phyloP scores from a whole-genome alignment of 1,140 invertebrate species.

The Heterodera carotae region DNA sequence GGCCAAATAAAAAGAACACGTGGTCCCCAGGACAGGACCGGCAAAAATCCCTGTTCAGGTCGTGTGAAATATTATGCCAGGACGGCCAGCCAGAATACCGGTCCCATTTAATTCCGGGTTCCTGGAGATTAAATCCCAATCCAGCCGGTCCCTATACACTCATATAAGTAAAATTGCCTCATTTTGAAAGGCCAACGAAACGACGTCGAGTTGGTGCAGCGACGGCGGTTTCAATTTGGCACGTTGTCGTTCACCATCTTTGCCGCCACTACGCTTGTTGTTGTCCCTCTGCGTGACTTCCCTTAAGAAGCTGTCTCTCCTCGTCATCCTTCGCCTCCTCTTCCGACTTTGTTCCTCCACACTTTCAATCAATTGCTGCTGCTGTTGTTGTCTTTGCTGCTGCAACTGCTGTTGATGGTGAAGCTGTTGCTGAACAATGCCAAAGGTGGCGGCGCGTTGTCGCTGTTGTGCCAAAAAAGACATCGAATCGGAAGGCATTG shows the following conservation, averaged over 20 bases:
- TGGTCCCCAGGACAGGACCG: no score
- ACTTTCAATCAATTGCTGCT: neutral
- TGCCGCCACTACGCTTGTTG: neutral
- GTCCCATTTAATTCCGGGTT: neutral
- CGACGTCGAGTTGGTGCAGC: neutral
- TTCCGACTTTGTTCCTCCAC: neutral
- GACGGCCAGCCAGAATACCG: neutral
- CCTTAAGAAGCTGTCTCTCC: neutral
- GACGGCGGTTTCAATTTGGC: neutral
- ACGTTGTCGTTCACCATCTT: neutral
- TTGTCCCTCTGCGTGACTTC: neutral
- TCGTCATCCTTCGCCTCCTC: neutral
- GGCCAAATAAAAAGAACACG: no score
- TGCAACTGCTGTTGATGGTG: neutral
- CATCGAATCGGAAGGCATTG: neutral
- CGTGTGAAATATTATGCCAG: no score
- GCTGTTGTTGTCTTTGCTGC: neutral
- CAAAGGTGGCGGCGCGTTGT: neutral
- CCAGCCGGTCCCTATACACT: no score
- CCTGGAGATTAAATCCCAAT: no score
- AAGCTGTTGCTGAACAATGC: neutral
- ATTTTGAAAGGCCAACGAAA: constrained; percentile 10
- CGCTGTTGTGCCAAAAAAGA: neutral
- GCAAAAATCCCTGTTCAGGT: no score
- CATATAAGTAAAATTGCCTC: neutral